Evolutionary conservation across 2,888 invertebrate species (phyloP), one percentile per base, ranked within the genome.

Genomic region (Amiota mariae): DNA sequence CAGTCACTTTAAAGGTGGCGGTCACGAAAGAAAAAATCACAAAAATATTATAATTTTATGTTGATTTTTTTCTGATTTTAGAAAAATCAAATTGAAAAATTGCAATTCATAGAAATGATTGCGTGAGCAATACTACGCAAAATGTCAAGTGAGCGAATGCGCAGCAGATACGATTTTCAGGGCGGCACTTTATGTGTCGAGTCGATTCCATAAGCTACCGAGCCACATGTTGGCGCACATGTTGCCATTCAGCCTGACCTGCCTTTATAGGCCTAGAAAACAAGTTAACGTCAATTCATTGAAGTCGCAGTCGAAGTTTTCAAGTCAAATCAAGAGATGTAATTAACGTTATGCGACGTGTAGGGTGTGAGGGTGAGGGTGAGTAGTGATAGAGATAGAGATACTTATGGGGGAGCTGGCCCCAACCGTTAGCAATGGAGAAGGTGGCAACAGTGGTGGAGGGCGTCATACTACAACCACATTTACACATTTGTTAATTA

Each of bases 401-500:
- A 64, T 24, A 59, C 24, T 59, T 59, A 11, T 70, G 76, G 78
- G 78, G 77, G 61, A 61, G 61, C 61, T 12, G 20, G 20, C 68
- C 36, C 36, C 36, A 36, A 6, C 36, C 36, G 36, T 36, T 36
- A 36, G 36, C 36, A 36, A 36, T 36, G 36, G 36, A 36, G 6
- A 6, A 6, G 36, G 36, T 6, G 24, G 24, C 24, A 24, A 2
- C 24, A 24, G 3, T 2, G 36, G 8, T 6, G 36, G 36, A 36
- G 10, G 59, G 18, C 36, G 47, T 70, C 36, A 36, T 70, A 71
- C 48, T 13, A 36, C 47, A 56, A 48, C 72, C 68, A 66, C 74
- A 73, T 66, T 84, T 78, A 73, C 74, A 77, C 78, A 78, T 79
- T 82, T 79, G 81, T 82, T 82, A 84, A 84, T 84, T 84, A 82